phyloP scores from a whole-genome alignment of 1,140 invertebrate species.

The Aphaenogaster ashmeadi region DNA sequence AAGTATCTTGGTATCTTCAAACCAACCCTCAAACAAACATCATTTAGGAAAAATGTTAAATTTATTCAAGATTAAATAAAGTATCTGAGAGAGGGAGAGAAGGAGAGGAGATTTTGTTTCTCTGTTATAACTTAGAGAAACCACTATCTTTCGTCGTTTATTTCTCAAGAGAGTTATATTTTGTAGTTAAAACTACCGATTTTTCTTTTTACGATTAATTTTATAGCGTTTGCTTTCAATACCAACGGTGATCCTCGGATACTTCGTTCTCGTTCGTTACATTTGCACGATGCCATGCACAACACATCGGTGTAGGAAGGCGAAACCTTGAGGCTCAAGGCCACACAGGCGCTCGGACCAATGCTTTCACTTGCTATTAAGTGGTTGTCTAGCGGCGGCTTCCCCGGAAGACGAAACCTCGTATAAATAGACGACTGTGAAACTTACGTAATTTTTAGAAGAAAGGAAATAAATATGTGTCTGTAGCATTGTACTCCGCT shows the following conservation, averaged over 20 bases:
- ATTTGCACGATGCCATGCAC: background rate
- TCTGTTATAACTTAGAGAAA: background rate
- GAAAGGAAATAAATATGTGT: background rate
- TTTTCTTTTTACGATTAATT: background rate
- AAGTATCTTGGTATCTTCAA: background rate
- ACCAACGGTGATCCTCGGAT: background rate
- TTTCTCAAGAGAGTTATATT: background rate
- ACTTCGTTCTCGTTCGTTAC: background rate
- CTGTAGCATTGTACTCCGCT: background rate
- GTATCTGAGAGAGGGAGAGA: background rate
- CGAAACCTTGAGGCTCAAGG: background rate
- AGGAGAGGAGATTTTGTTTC: background rate
- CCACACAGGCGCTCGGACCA: background rate
- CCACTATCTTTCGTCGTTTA: background rate
- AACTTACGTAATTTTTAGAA: constrained; percentile 1
- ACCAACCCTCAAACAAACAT: constrained; percentile 1
- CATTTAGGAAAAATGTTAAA: background rate
- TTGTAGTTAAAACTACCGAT: background rate
- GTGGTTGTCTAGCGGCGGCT: background rate
- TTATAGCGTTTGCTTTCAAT: background rate
- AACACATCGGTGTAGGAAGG: background rate
- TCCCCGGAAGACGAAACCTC: background rate
- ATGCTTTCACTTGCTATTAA: background rate
- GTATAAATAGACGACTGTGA: background rate
- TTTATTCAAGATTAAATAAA: constrained; percentile 1